These are phyloP conservation scores for Cryptoprocta ferox DNA, from an alignment of 2,797 vertebrate species.

Conservation along the genomic window DNA sequence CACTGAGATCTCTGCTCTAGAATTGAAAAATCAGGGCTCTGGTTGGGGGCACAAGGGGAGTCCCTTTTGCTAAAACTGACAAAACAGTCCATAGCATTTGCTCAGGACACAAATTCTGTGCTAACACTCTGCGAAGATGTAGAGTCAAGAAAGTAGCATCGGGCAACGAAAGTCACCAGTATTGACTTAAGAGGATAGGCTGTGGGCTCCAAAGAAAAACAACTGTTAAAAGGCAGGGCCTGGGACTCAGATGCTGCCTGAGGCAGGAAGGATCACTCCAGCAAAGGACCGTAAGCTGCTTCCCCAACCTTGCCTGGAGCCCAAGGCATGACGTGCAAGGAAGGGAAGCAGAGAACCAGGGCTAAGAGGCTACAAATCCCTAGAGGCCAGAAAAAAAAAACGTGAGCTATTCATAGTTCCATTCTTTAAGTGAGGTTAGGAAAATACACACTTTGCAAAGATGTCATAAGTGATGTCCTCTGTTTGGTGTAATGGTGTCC, in stretches of 20 bases:
- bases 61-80: neutral
- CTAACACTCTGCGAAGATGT: neutral
- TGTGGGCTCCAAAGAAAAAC: neutral
- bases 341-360: neutral
- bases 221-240: neutral
- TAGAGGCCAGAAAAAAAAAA: neutral
- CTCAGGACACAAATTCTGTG: neutral
- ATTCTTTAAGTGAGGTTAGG: neutral
- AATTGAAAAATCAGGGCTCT: neutral
- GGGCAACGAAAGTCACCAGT: neutral
- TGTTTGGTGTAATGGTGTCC: neutral
- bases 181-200: neutral
- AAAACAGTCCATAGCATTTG: neutral
- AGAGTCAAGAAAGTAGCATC: too few species aligned
- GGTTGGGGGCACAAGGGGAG: fast-evolving
- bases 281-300: neutral
- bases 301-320: neutral
- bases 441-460: neutral
- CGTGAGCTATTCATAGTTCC: neutral
- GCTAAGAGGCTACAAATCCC: neutral
- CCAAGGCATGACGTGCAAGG: neutral
- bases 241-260: neutral
- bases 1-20: neutral
- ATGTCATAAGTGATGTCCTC: neutral
- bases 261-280: neutral